Conservation (phyloP, 2,888 invertebrate genomes). For the Thecophora atra region DNA sequence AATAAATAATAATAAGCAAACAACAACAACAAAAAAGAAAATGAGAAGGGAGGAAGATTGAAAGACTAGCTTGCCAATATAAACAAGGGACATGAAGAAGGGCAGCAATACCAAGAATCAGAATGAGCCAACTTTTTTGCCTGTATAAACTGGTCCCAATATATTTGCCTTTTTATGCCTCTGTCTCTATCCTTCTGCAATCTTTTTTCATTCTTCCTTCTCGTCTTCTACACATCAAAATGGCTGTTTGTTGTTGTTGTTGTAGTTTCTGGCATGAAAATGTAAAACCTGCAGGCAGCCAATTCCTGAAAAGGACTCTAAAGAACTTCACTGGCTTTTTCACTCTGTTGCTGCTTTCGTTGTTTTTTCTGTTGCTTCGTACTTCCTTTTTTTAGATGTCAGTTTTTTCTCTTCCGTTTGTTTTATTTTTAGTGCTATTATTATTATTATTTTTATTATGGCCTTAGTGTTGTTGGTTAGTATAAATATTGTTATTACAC, state of each 20-base stretch:
- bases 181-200: neutral
- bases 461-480: slow-evolving; percentile 16
- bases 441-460: slow-evolving; percentile 1
- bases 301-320: no score
- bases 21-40: neutral
- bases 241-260: no score
- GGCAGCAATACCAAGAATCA: slow-evolving; percentile 10
- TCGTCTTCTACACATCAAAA: no score
- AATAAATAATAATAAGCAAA: no score
- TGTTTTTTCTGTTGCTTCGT: no score
- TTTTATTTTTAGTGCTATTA: neutral
- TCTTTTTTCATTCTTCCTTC: no score
- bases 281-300: no score
- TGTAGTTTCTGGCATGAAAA: no score
- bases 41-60: neutral
- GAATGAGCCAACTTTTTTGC: slow-evolving; percentile 3
- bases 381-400: no score
- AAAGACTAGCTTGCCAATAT: slow-evolving; percentile 16
- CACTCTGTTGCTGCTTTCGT: no score
- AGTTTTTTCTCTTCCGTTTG: neutral
- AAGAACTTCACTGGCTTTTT: no score
- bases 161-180: slow-evolving; percentile 11
- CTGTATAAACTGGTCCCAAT: slow-evolving; percentile 16
- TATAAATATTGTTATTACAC: slow-evolving; percentile 31
- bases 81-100: neutral